phyloP scores from a whole-genome alignment of 53 echinoderm and acorn worm species.

The Holothuria leucospilota region DNA sequence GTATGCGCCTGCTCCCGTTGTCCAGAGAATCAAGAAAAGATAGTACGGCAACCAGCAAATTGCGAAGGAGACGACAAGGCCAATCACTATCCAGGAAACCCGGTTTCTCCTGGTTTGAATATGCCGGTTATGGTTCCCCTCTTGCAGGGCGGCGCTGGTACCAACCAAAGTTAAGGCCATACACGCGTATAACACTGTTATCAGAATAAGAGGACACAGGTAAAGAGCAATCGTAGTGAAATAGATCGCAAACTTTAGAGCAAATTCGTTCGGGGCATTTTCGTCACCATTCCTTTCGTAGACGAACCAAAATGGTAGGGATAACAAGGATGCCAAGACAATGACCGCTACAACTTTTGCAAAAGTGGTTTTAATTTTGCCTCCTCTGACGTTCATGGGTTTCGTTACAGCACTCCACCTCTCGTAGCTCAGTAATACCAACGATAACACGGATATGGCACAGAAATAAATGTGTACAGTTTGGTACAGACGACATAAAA shows the following conservation, averaged over 20 bases:
- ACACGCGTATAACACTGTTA: neutral
- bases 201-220: conserved; percentile 16
- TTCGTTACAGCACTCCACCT: conserved; percentile 61
- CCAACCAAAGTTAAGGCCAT: conserved; percentile 20
- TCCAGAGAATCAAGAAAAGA: neutral
- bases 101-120: conserved; percentile 26
- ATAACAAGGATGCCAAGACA: conserved; percentile 7
- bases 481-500: conserved; percentile 24
- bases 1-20: neutral
- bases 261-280: neutral
- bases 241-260: neutral
- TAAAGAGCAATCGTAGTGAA: conserved; percentile 8
- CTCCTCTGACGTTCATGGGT: conserved; percentile 34
- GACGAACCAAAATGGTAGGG: conserved; percentile 35
- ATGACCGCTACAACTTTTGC: conserved; percentile 12
- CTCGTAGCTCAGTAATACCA: conserved; percentile 66
- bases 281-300: neutral
- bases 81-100: conserved; percentile 34
- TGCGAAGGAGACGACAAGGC: conserved; percentile 35
- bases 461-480: conserved; percentile 48
- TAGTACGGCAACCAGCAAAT: conserved; percentile 33
- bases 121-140: conserved; percentile 28
- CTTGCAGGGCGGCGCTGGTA: neutral
- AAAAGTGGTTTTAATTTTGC: conserved; percentile 29
- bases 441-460: conserved; percentile 51